These are phyloP conservation scores for Charadrius vociferus DNA, from an alignment of 2,113 vertebrate species.

Conservation along the genomic window DNA sequence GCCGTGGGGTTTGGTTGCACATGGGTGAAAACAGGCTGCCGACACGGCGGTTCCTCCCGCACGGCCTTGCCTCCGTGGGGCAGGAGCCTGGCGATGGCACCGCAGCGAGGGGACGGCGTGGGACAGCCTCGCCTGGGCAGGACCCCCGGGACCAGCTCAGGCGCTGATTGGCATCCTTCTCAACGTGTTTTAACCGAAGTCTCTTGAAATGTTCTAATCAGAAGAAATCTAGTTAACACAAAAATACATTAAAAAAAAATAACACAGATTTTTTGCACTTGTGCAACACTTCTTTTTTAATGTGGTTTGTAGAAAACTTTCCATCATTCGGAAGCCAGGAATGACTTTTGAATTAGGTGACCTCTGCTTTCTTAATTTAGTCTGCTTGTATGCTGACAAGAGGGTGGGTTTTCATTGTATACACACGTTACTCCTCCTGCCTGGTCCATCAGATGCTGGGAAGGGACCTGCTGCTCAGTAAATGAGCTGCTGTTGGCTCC, in stretches of 20 bases:
- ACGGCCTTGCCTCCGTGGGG: not conserved
- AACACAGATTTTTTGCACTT: not conserved
- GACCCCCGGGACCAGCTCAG: not conserved
- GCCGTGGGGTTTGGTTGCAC: not conserved
- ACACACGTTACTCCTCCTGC: not conserved
- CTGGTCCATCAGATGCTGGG: not conserved
- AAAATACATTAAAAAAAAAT: not conserved
- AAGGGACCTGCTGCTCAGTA: not conserved
- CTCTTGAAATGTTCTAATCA: not conserved
- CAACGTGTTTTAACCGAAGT: not conserved
- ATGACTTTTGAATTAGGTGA: not conserved
- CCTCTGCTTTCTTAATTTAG: not conserved
- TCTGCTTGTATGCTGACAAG: not conserved
- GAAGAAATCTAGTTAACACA: not conserved
- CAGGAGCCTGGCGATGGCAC: not conserved
- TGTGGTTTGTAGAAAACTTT: not conserved
- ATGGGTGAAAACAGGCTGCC: not conserved
- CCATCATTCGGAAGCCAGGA: rapidly evolving
- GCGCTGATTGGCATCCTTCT: not conserved
- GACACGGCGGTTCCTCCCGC: not conserved
- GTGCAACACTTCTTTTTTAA: not conserved
- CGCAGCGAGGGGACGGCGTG: rapidly evolving
- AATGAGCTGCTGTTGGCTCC: not conserved
- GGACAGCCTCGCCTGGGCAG: not conserved
- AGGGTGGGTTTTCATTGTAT: not conserved